Conservation (phyloP, 2,113 vertebrate species). For the Irena cyanogastra region DNA sequence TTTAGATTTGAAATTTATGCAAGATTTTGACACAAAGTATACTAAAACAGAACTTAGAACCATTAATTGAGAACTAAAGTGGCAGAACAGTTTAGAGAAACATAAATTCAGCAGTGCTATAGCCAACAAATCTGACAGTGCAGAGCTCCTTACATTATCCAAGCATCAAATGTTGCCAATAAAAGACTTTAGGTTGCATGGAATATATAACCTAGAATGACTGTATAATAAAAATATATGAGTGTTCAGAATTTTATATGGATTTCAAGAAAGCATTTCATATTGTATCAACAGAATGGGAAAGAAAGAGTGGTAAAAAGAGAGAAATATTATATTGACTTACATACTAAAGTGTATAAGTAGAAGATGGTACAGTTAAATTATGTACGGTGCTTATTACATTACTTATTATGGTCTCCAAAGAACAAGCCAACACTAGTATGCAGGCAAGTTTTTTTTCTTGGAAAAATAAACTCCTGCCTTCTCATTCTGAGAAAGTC, state of each 20-base stretch:
- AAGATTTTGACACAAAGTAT: background rate
- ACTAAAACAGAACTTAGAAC: background rate
- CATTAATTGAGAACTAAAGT: background rate
- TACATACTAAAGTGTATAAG: background rate
- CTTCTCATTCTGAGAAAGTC: background rate
- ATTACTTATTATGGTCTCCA: background rate
- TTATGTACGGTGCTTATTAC: background rate
- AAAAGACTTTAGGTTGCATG: background rate
- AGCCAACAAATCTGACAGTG: background rate
- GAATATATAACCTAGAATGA: background rate
- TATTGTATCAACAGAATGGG: background rate
- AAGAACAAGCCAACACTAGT: background rate
- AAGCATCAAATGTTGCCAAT: background rate
- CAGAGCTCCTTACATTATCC: background rate
- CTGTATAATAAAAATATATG: constrained; percentile 26
- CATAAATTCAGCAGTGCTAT: background rate
- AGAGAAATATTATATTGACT: background rate
- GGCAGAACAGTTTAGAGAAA: background rate
- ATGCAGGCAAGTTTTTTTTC: background rate
- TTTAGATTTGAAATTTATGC: background rate
- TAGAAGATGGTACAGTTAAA: background rate
- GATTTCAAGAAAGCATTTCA: constrained; percentile 6
- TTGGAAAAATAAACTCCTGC: background rate
- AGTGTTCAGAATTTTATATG: constrained; percentile 12
- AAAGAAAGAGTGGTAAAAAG: background rate